Conservation (phyloP, 2,113 vertebrate species). For the Gopherus evgoodei region DNA sequence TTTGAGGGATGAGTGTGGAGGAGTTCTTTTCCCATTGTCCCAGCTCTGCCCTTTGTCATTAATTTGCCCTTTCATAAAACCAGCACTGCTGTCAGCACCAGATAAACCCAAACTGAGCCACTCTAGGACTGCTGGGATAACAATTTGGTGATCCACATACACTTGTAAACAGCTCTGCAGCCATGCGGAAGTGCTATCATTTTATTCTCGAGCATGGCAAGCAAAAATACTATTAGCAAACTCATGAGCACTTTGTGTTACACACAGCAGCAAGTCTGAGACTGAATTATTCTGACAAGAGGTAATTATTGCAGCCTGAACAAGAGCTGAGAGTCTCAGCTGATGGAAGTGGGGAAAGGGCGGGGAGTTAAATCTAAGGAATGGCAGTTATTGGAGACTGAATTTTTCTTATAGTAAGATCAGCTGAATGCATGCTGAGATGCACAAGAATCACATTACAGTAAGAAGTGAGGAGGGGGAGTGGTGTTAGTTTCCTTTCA, state of each 20-base stretch:
- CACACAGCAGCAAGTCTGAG: neutral
- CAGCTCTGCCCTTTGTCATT: neutral
- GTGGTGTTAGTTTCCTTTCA: too few relatives aligned
- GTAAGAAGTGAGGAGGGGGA: too few relatives aligned
- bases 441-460: too few relatives aligned
- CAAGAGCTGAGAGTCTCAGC: neutral
- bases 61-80: neutral
- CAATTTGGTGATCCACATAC: slow-evolving; percentile 1
- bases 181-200: slow-evolving; percentile 22
- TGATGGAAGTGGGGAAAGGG: neutral
- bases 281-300: neutral
- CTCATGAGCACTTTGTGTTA: neutral
- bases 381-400: too few relatives aligned
- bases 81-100: neutral
- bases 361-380: neutral
- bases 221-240: slow-evolving; percentile 2
- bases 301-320: neutral
- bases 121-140: slow-evolving; percentile 9
- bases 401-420: too few relatives aligned
- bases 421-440: too few relatives aligned
- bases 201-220: slow-evolving; percentile 18
- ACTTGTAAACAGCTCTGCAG: slow-evolving; percentile 38
- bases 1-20: neutral
- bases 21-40: neutral
- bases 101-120: neutral